Conservation (phyloP, 2,113 vertebrate species). For the Plecotus auritus region DNA sequence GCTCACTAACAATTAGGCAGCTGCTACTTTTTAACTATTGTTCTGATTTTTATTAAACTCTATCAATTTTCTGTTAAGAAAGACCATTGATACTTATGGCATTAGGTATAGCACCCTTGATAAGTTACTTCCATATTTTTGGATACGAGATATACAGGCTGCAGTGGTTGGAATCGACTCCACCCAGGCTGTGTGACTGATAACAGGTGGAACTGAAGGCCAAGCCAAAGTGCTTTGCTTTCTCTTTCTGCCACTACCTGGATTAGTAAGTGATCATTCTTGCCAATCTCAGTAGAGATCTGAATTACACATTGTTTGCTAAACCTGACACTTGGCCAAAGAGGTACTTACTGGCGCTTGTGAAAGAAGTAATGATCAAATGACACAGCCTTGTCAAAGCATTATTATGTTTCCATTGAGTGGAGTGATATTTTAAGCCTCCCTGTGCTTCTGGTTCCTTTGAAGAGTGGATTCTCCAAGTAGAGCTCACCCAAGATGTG, state of each 20-base stretch:
- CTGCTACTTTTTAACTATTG: neutral
- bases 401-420: constrained; percentile 75
- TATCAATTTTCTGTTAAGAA: neutral
- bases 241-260: constrained; percentile 16
- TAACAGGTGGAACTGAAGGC: constrained; percentile 51
- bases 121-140: neutral
- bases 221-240: neutral
- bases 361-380: constrained; percentile 75
- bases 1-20: neutral
- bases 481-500: neutral
- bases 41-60: neutral
- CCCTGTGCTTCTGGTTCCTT: constrained; percentile 59
- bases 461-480: constrained; percentile 52
- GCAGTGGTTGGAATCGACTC: neutral
- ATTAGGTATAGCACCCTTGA: neutral
- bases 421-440: constrained; percentile 78
- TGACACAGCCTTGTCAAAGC: constrained; percentile 69
- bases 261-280: constrained; percentile 74
- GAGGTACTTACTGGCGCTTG: constrained; percentile 74
- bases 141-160: neutral
- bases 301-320: constrained; percentile 79
- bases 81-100: neutral
- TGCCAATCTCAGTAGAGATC: constrained; percentile 70
- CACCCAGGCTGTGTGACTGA: constrained; percentile 19
- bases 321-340: constrained; percentile 75